Base-by-base conservation (phyloP, 2,888 invertebrate genomes). In the Rhagophthalmus giganteus region DNA sequence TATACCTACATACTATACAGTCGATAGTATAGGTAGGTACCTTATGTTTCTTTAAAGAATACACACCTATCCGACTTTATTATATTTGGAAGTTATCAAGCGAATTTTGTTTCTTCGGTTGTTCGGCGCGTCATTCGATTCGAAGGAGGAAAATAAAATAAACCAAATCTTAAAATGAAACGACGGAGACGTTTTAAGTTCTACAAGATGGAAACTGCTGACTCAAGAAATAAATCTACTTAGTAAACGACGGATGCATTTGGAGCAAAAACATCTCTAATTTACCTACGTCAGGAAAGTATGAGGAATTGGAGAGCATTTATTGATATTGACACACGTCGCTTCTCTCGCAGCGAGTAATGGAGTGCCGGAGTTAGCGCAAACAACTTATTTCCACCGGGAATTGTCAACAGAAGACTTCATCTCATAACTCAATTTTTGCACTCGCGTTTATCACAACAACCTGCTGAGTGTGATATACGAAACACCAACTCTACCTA, bases 371-470 rank as follows among this genome's bases (percentile, higher is more conserved):
- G 69, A 71, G 69, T 70, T 72, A 69, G 70, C 68, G 68, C 72
- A 74, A 74, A 74, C 72, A 72, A 72, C 68, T 73, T 73, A 74
- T 74, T 73, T 73, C 73, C 73, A 69, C 68, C 55, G 73, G 73
- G 74, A 71, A 72, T 74, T 73, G 71, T 72, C 71, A 70, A 70
- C 72, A 69, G 71, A 71, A 70, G 70, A 68, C 71, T 70, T 71
- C 68, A 68, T 69, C 71, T 72, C 71, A 73, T 74, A 74, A 74
- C 73, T 74, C 72, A 74, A 74, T 74, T 74, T 72, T 72, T 72
- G 67, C 68, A 63, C 54, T 53, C 46, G 47, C 45, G 57, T 51
- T 57, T 57, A 57, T 55, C 55, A 60, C 67, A 68, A 67, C 69
- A 66, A 68, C 68, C 68, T 67, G 67, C 67, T 66, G 68, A 68